Base-by-base conservation (phyloP, 2,113 vertebrate genomes). In the Sinocyclocheilus rhinocerous region DNA sequence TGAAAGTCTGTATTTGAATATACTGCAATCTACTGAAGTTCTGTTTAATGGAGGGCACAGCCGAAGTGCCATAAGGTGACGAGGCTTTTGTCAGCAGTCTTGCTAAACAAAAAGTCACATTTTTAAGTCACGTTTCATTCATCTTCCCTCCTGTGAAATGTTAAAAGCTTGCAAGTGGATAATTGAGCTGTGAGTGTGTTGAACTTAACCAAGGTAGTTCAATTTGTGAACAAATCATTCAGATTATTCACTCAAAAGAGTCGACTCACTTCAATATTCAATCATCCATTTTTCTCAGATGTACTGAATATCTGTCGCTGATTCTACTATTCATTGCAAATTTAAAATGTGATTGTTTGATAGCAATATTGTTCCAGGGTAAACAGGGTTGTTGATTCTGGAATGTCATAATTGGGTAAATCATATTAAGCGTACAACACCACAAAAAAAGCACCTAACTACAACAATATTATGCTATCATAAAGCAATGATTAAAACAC, bases 1-100 rank as follows among this genome's bases (percentile, higher is more conserved):
- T 67, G 79, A 81, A 65, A 16, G n/a, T 5, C 39, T 65, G 59
- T 67, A 67, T 63, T 81, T 48, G 29, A 65, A 18, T 48, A 45
- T 67, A 26, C 22, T 65, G 57, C 59, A 48, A 81, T 81, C 13
- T 81, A 10, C 59, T 15, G 29, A 79, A 59, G 50, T 59, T 29
- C 50, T 2, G 5, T 18, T 76, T 24, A 76, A 76, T 26, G 22
- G 42, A 13, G 57, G 52, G 26, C 26, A 18, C 6, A 22, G 20
- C 15, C 20, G 75, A 79, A 79, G 3, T 59, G 29, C 48, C 4
- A 8, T 52, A 36, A 29, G 76, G 5, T 78, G 16, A 16, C 0
- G 11, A 78, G 33, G 50, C 50, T 36, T 78, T 78, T 22, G 18
- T 78, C 76, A 78, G 18, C 4, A 57, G 26, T 12, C 50, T 57